Evolutionary conservation across 2,113 vertebrate genomes (phyloP).

Genomic region (Myiozetetes cayanensis): DNA sequence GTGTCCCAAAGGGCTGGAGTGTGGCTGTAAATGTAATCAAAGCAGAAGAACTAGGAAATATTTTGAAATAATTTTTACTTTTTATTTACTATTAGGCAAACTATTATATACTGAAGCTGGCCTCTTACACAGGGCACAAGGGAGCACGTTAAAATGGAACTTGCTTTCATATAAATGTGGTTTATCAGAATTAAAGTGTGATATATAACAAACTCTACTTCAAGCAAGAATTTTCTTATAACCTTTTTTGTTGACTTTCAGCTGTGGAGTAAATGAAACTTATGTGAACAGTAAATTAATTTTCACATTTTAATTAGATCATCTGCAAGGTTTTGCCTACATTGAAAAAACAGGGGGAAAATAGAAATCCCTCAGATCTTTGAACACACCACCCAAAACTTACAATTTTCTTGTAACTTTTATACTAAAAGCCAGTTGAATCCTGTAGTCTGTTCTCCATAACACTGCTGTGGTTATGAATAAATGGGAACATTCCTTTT

Average conservation of each 20-base stretch:
- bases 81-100: neutral
- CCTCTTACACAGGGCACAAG: neutral
- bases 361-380: neutral
- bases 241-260: neutral
- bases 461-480: neutral
- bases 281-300: neutral
- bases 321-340: neutral
- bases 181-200: neutral
- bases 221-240: neutral
- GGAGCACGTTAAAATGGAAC: neutral
- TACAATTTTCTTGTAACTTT: neutral
- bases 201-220: neutral
- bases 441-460: neutral
- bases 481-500: neutral
- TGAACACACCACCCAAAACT: neutral
- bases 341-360: neutral
- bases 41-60: neutral
- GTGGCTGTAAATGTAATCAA: neutral
- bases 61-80: neutral
- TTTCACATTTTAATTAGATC: neutral
- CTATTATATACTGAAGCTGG: neutral
- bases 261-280: neutral
- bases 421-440: neutral
- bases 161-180: neutral
- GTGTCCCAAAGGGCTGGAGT: neutral